Percentiles rank a stretch among this genome's conserved stretches.
These are phyloP conservation scores for Mamestra brassicae DNA, from an alignment of 2,888 invertebrate genomes.

Conservation along the genomic window DNA sequence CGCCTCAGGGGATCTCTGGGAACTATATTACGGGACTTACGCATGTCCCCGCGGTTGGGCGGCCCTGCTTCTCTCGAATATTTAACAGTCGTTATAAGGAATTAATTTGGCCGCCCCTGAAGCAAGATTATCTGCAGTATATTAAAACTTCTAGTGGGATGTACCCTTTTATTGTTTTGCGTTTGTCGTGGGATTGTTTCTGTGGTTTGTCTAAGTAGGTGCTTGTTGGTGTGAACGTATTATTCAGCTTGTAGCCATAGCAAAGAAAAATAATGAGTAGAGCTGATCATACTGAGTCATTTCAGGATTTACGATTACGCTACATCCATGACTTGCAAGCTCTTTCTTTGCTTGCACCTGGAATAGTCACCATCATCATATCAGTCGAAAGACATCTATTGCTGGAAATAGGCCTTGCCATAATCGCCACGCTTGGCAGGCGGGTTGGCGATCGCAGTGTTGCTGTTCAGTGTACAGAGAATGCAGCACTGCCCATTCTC, in stretches of 20 bases:
- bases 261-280: too few species aligned
- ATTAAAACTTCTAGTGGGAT: conserved; percentile 73
- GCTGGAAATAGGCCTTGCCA: too few species aligned
- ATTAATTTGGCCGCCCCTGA: conserved; percentile 82
- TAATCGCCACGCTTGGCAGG: too few species aligned
- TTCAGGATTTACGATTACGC: too few species aligned
- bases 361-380: too few species aligned
- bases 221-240: neutral
- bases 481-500: too few species aligned
- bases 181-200: conserved; percentile 23
- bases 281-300: too few species aligned
- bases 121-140: conserved; percentile 75
- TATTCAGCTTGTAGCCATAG: neutral
- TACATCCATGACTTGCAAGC: too few species aligned
- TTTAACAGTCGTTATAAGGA: conserved; percentile 81
- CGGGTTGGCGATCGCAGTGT: too few species aligned
- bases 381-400: too few species aligned
- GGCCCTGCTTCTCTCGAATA: conserved; percentile 68
- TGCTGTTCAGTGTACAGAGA: too few species aligned
- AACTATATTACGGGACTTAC: conserved; percentile 83
- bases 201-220: neutral
- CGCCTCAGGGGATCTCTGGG: conserved; percentile 84
- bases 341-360: too few species aligned
- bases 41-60: conserved; percentile 71
- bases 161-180: conserved; percentile 52